Conservation (phyloP, 92 coral and sea anemone species). For the Bergia sp. region DNA sequence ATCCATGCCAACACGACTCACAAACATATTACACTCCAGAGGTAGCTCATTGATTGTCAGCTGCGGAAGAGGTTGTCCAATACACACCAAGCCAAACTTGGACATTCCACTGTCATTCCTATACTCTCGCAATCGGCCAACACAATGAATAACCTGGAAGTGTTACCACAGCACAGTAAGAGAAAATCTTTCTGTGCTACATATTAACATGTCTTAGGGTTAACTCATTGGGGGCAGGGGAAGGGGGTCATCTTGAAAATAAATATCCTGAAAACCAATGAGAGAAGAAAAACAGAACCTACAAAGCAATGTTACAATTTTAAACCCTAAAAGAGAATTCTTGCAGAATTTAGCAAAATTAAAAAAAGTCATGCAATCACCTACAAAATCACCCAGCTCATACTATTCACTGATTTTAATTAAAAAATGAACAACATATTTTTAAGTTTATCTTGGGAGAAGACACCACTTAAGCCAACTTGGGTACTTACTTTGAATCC, state of each 20-base stretch:
- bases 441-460: not conserved
- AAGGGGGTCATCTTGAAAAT: not conserved
- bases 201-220: too few relatives aligned
- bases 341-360: too few relatives aligned
- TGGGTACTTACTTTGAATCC: constrained; percentile 71
- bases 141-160: constrained; percentile 79
- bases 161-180: not conserved
- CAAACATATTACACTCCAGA: constrained; percentile 88
- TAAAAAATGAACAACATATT: not conserved
- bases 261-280: not conserved
- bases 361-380: too few relatives aligned
- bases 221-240: not conserved
- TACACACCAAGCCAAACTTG: constrained; percentile 74
- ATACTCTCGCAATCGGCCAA: constrained; percentile 78
- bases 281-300: not conserved
- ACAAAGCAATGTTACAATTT: too few relatives aligned
- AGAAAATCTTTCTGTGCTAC: too few relatives aligned
- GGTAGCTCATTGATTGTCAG: constrained; percentile 92
- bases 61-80: constrained; percentile 80
- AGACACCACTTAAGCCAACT: not conserved
- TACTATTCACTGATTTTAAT: not conserved
- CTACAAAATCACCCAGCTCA: too few relatives aligned
- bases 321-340: too few relatives aligned
- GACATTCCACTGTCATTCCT: constrained; percentile 49
- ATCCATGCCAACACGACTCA: constrained; percentile 93